Conservation (phyloP, 2,797 vertebrate genomes). For the Manis pentadactyla region DNA sequence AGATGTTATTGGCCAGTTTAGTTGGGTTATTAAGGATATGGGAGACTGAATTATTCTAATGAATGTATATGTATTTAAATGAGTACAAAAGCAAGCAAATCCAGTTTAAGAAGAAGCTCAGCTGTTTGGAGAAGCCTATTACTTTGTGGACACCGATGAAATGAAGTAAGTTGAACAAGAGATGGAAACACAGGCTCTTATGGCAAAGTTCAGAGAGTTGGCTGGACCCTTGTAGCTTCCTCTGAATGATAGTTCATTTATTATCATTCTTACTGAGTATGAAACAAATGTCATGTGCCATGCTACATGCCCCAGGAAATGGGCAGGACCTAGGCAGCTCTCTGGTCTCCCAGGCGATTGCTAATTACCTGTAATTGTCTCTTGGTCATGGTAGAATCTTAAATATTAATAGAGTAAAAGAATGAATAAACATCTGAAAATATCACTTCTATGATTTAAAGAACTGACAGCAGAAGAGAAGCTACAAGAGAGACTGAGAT, state of each 20-base stretch:
- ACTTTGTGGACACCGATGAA: background rate
- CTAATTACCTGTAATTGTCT: background rate
- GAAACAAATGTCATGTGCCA: background rate
- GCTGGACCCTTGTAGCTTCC: background rate
- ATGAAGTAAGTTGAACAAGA: background rate
- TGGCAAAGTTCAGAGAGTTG: background rate
- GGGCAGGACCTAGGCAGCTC: background rate
- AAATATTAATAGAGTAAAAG: background rate
- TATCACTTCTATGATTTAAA: background rate
- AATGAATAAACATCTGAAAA: background rate
- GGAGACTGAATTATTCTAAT: background rate
- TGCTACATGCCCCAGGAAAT: background rate
- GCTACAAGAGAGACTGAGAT: background rate
- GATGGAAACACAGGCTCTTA: background rate
- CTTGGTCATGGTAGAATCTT: background rate
- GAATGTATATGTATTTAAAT: background rate
- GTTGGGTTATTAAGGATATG: background rate
- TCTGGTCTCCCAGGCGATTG: background rate
- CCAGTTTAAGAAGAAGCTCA: background rate
- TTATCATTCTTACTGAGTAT: background rate
- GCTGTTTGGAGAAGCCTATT: background rate
- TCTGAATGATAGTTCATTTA: background rate
- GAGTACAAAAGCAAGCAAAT: background rate
- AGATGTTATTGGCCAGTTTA: background rate
- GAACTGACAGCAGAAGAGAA: background rate